These are phyloP conservation scores for Drosophila nebulosa DNA, from an alignment of 1,140 invertebrate genomes.

Conservation along the genomic window DNA sequence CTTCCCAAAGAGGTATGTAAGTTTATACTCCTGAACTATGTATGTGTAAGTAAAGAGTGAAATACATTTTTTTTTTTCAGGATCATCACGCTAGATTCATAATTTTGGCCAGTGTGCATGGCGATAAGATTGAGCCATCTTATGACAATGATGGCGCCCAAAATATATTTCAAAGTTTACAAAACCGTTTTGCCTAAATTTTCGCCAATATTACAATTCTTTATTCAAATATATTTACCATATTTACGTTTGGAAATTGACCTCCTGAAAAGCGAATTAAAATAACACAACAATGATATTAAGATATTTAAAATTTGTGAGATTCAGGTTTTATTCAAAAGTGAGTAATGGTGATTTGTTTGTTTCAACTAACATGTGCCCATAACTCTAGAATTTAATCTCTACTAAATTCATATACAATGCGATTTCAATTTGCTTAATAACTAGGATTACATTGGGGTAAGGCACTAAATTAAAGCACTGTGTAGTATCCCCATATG, in stretches of 20 bases:
- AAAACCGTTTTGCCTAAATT: slow-evolving; percentile 46
- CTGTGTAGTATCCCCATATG: slow-evolving; percentile 5
- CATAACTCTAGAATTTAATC: slow-evolving; percentile 12
- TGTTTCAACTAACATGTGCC: slow-evolving; percentile 32
- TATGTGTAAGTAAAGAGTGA: neutral
- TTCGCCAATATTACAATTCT: no score
- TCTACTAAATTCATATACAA: slow-evolving; percentile 32
- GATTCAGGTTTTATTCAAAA: slow-evolving; percentile 41
- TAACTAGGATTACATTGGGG: slow-evolving; percentile 26
- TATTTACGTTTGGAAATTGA: no score
- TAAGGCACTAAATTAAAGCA: slow-evolving; percentile 41
- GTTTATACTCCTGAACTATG: accelerated
- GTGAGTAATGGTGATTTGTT: slow-evolving; percentile 25
- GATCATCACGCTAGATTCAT: slow-evolving; percentile 45
- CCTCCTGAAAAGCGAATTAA: no score
- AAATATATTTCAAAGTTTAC: slow-evolving; percentile 48
- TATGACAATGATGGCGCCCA: slow-evolving; percentile 43
- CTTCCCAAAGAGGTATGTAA: slow-evolving; percentile 46
- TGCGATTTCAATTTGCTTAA: slow-evolving; percentile 22
- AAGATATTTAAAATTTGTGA: slow-evolving; percentile 31
- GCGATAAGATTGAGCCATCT: slow-evolving; percentile 50
- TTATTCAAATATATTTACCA: no score
- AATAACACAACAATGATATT: no score
- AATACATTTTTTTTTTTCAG: slow-evolving; percentile 7
- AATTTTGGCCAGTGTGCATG: slow-evolving; percentile 42